phyloP scores from a whole-genome alignment of 2,888 invertebrate genomes.

The Cheilosia soror region DNA sequence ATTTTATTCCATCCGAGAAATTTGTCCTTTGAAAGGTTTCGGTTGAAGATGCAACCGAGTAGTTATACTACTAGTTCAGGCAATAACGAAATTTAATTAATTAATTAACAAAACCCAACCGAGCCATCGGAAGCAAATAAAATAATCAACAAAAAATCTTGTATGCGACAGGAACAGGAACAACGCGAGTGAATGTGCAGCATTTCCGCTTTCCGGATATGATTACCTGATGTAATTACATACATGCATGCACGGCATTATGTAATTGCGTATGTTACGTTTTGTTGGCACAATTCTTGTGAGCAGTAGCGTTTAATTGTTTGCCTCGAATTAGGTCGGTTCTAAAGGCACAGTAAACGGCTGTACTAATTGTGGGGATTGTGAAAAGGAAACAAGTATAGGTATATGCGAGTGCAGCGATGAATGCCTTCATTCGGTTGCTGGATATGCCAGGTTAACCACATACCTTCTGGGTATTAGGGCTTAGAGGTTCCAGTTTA shows the following conservation, averaged over 20 bases:
- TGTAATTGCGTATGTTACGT: not conserved
- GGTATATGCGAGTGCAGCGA: too few species aligned
- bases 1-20: conserved; percentile 62
- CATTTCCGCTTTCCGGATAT: conserved; percentile 33
- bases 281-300: not conserved
- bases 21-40: conserved; percentile 50
- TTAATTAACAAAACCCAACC: conserved; percentile 16
- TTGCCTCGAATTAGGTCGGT: too few species aligned
- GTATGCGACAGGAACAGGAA: conserved; percentile 14
- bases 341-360: too few species aligned
- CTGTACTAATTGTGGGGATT: too few species aligned
- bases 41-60: conserved; percentile 21
- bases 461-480: too few species aligned
- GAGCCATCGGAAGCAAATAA: conserved; percentile 21
- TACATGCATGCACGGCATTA: not conserved
- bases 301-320: too few species aligned
- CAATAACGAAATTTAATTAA: conserved; percentile 60
- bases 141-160: conserved; percentile 43
- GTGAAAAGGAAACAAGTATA: too few species aligned
- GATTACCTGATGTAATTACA: conserved; percentile 36
- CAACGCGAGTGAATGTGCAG: not conserved
- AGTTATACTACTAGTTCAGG: conserved; percentile 15
- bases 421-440: too few species aligned
- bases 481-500: too few species aligned
- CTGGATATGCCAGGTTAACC: too few species aligned